phyloP scores from a whole-genome alignment of 1,140 invertebrate species.

The Lethocerus indicus region DNA sequence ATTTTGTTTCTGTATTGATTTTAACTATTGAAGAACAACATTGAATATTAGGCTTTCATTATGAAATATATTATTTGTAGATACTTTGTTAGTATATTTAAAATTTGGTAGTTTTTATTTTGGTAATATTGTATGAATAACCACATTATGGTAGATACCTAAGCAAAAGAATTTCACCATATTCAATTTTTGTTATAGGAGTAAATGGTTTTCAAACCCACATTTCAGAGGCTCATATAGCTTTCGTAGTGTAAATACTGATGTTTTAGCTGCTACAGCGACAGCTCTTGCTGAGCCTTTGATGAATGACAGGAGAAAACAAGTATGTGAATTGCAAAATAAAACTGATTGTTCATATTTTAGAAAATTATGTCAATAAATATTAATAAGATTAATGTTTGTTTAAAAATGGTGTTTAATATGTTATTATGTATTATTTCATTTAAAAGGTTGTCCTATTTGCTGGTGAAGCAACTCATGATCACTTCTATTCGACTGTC shows the following conservation, averaged over 20 bases:
- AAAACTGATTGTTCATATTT: no score
- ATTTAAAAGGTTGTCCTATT: conserved; percentile 36
- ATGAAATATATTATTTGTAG: not conserved
- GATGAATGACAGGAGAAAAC: conserved; percentile 25
- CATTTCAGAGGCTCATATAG: conserved; percentile 51
- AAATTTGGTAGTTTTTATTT: not conserved
- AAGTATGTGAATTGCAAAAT: conserved; percentile 22
- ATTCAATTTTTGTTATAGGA: conserved; percentile 27
- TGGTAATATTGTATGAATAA: not conserved
- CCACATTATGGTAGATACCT: no score
- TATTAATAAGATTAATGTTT: no score
- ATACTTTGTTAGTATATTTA: not conserved
- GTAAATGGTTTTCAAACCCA: conserved; percentile 47
- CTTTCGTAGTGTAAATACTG: conserved; percentile 37
- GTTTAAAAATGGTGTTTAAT: no score
- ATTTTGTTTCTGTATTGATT: not conserved
- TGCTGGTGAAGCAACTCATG: conserved; percentile 52
- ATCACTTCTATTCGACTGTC: conserved; percentile 50
- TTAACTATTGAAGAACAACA: not conserved
- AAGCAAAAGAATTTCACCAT: not conserved
- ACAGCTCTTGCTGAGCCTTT: conserved; percentile 36
- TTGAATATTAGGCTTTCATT: not conserved
- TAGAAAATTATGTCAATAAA: no score
- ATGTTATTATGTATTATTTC: no score
- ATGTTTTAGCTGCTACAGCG: conserved; percentile 25